Evolutionary conservation across 2,797 vertebrate species (phyloP).

Genomic region (Chanos chanos): DNA sequence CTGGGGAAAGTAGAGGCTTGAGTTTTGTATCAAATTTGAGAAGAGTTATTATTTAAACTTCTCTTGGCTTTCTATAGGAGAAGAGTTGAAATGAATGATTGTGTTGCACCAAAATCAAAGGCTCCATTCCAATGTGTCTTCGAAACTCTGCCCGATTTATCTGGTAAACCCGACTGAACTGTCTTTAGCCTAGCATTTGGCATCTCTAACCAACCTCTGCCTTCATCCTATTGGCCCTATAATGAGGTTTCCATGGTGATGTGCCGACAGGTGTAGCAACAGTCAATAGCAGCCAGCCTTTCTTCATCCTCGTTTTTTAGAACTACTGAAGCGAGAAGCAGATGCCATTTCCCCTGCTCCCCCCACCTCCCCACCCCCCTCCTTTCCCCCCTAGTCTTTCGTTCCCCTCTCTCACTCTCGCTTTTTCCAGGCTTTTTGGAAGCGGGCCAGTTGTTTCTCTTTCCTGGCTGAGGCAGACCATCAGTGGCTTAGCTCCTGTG

Average conservation of each 20-base stretch:
- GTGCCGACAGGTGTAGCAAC: constrained; percentile 44
- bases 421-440: constrained; percentile 17
- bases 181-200: constrained; percentile 15
- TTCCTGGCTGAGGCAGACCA: background rate
- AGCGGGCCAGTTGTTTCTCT: constrained; percentile 3
- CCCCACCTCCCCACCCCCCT: background rate
- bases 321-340: constrained; percentile 35
- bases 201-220: constrained; percentile 23
- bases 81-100: no score
- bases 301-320: constrained; percentile 20
- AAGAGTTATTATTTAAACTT: no score
- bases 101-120: no score
- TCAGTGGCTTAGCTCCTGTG: background rate
- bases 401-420: background rate
- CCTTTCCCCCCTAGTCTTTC: background rate
- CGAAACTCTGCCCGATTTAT: background rate
- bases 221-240: constrained; percentile 31
- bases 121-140: background rate
- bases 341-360: constrained; percentile 24
- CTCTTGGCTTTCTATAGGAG: no score
- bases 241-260: constrained; percentile 49
- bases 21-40: no score
- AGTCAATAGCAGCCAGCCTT: constrained; percentile 22
- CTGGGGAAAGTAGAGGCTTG: no score
- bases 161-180: constrained; percentile 2